phyloP scores from a whole-genome alignment of 2,797 vertebrate species.

The Uromys caudimaculatus region DNA sequence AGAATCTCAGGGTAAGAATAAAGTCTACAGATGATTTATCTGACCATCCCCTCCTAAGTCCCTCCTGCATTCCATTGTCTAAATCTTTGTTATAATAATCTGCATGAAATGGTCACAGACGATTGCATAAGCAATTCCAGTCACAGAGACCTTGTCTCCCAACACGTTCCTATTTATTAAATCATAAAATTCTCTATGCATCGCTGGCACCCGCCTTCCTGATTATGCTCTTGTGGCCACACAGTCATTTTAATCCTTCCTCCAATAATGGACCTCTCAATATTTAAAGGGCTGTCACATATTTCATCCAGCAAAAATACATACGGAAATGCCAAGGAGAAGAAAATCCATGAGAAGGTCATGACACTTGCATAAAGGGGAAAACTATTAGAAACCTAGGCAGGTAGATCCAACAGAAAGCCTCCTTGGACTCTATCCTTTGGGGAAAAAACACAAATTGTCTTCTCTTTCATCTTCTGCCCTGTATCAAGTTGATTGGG shows the following conservation, averaged over 20 bases:
- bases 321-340: slow-evolving; percentile 14
- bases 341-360: not conserved
- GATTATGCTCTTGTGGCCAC: not conserved
- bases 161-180: slow-evolving; percentile 14
- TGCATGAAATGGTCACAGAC: not conserved
- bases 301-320: slow-evolving; percentile 65
- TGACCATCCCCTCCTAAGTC: not conserved
- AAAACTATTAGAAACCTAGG: slow-evolving; percentile 14
- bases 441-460: not conserved
- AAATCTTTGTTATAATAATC: slow-evolving; percentile 5
- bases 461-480: not conserved
- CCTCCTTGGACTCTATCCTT: not conserved
- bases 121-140: not conserved
- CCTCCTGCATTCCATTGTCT: not conserved
- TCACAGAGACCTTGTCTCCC: not conserved
- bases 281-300: slow-evolving; percentile 74
- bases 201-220: slow-evolving; percentile 5
- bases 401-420: not conserved
- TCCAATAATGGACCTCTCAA: slow-evolving; percentile 64
- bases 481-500: not conserved
- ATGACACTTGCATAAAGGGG: not conserved
- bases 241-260: slow-evolving; percentile 65
- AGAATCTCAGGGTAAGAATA: slow-evolving; percentile 30
- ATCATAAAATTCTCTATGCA: slow-evolving; percentile 52
- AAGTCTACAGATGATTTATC: not conserved